phyloP scores from a whole-genome alignment of 2,888 invertebrate genomes.

The Theretra japonica region DNA sequence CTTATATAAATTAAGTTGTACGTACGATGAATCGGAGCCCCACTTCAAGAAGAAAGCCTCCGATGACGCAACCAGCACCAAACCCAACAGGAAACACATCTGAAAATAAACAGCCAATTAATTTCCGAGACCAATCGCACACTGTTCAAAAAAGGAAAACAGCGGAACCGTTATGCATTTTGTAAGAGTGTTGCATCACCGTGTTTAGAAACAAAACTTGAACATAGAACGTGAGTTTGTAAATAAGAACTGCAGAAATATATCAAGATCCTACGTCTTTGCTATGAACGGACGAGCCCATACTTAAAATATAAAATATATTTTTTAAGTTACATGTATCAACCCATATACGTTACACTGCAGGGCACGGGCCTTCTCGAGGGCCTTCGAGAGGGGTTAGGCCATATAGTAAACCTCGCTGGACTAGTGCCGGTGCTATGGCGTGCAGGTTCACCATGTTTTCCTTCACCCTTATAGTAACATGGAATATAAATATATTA shows the following conservation, averaged over 20 bases:
- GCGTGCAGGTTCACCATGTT: too few species aligned
- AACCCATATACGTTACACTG: too few species aligned
- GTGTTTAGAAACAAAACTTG: not conserved
- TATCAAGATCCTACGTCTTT: too few species aligned
- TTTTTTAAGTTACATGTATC: too few species aligned
- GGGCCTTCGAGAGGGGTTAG: too few species aligned
- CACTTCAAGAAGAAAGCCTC: constrained; percentile 83
- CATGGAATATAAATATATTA: too few species aligned
- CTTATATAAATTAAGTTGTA: constrained; percentile 42
- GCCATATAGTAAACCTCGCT: too few species aligned
- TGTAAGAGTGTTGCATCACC: not conserved
- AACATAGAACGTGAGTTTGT: not conserved
- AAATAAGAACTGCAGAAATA: not conserved
- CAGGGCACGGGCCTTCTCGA: too few species aligned
- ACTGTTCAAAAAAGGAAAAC: constrained; percentile 8
- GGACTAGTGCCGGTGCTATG: too few species aligned
- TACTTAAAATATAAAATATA: too few species aligned
- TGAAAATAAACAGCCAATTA: constrained; percentile 55
- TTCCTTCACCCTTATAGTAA: too few species aligned
- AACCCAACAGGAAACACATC: constrained; percentile 69
- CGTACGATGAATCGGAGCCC: constrained; percentile 82
- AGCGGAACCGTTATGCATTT: not conserved
- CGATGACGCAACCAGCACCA: constrained; percentile 71
- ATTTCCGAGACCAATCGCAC: constrained; percentile 23
- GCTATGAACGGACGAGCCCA: too few species aligned